Evolutionary conservation across 2,888 invertebrate species (phyloP).

Genomic region (Rhingia rostrata): DNA sequence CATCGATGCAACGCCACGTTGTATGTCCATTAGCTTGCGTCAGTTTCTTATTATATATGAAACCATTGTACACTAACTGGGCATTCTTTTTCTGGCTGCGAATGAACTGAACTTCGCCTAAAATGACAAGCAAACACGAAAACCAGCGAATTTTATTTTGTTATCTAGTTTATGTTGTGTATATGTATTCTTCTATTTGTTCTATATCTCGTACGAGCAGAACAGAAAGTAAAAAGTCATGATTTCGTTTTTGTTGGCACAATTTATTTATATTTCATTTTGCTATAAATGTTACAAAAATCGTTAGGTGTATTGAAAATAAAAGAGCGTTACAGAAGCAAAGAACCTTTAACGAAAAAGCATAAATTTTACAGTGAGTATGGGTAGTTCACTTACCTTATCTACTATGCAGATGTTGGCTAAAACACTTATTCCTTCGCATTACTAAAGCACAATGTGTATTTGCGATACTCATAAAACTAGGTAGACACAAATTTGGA

Average conservation of each 20-base stretch:
- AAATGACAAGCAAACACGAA: slow-evolving; percentile 66
- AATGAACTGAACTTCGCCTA: slow-evolving; percentile 81
- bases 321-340: slow-evolving; percentile 3
- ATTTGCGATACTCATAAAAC: neutral
- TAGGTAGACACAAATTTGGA: neutral
- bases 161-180: slow-evolving; percentile 38
- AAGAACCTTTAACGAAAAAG: slow-evolving; percentile 23
- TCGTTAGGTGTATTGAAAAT: slow-evolving; percentile 1
- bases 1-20: slow-evolving; percentile 83
- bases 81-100: slow-evolving; percentile 83
- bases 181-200: slow-evolving; percentile 17
- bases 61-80: slow-evolving; percentile 82
- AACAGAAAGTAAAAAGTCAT: slow-evolving; percentile 59
- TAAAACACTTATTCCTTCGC: too few species aligned
- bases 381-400: slow-evolving; percentile 12
- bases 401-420: neutral
- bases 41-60: slow-evolving; percentile 83
- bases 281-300: slow-evolving; percentile 15
- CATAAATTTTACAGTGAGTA: neutral
- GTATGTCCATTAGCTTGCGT: slow-evolving; percentile 83
- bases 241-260: slow-evolving; percentile 31
- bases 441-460: neutral
- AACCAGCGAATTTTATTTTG: slow-evolving; percentile 52
- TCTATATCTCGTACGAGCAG: slow-evolving; percentile 15
- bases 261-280: slow-evolving; percentile 37